These are phyloP conservation scores for Ceratosolen fusciceps DNA, from an alignment of 1,140 invertebrate species.

Conservation along the genomic window DNA sequence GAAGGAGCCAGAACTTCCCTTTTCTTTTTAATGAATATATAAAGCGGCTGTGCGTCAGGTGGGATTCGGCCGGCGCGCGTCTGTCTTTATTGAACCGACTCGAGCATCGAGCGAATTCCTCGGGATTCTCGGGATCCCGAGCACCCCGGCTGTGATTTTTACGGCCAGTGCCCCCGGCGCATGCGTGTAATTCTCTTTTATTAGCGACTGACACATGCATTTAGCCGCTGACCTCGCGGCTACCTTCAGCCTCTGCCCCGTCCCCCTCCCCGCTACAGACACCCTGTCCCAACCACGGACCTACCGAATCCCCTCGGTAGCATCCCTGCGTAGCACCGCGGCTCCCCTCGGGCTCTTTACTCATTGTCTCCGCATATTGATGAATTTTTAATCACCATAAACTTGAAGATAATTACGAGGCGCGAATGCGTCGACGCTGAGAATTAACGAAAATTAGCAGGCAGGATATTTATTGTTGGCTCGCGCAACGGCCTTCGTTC, in stretches of 20 bases:
- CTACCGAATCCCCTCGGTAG: no score
- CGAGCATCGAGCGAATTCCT: constrained; percentile 7
- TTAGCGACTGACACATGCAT: constrained; percentile 47
- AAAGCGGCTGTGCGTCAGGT: constrained; percentile 37
- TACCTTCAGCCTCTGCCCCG: background rate
- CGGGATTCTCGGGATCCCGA: constrained; percentile 10
- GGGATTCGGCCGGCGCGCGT: constrained; percentile 3
- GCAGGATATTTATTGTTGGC: no score
- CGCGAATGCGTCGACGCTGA: background rate
- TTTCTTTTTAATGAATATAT: constrained; percentile 47
- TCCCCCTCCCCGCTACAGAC: background rate
- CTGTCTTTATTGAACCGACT: constrained; percentile 18
- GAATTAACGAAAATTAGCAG: background rate
- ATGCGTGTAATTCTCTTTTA: constrained; percentile 34
- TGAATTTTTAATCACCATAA: constrained; percentile 21
- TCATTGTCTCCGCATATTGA: background rate
- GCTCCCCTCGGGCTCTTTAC: background rate
- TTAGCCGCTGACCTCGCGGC: background rate
- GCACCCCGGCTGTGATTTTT: background rate
- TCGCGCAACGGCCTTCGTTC: no score
- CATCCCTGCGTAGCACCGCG: no score
- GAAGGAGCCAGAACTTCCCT: background rate
- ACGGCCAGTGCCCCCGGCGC: background rate
- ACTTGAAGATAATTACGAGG: constrained; percentile 4
- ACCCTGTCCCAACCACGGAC: no score